Evolutionary conservation across 1,140 invertebrate species (phyloP).

Genomic region (Diorhabda carinulata): DNA sequence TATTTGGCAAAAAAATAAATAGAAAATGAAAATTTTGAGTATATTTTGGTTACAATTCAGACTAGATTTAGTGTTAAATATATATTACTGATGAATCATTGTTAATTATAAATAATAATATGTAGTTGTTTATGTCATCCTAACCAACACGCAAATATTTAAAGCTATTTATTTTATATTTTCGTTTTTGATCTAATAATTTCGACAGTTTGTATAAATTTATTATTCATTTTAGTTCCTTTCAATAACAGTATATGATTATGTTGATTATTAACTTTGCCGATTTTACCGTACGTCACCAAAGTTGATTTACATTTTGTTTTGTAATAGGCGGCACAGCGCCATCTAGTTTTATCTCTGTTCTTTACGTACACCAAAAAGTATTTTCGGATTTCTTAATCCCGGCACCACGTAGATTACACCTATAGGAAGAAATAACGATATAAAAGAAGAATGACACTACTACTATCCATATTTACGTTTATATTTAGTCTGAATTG

Average conservation of each 20-base stretch:
- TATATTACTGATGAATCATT: no score
- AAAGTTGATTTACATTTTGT: slow-evolving; percentile 37
- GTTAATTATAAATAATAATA: no score
- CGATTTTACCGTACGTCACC: slow-evolving; percentile 31
- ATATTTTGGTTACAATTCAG: no score
- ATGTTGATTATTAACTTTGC: slow-evolving; percentile 27
- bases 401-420: slow-evolving; percentile 27
- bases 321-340: slow-evolving; percentile 31
- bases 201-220: slow-evolving; percentile 22
- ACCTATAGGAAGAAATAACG: slow-evolving; percentile 24
- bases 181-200: slow-evolving; percentile 20
- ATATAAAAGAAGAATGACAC: neutral
- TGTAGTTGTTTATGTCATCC: no score
- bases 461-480: no score
- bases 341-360: slow-evolving; percentile 25
- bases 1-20: no score
- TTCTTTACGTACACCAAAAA: slow-evolving; percentile 20
- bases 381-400: slow-evolving; percentile 28
- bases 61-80: no score
- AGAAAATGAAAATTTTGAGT: no score
- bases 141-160: no score
- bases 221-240: slow-evolving; percentile 17
- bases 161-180: neutral
- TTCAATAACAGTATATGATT: slow-evolving; percentile 26
- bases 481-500: neutral